A percentile compares a stretch with the other conserved stretches of the same genome.
Evolutionary conservation across 2,113 vertebrate genomes (phyloP).

Genomic region (Engraulis encrasicolus): DNA sequence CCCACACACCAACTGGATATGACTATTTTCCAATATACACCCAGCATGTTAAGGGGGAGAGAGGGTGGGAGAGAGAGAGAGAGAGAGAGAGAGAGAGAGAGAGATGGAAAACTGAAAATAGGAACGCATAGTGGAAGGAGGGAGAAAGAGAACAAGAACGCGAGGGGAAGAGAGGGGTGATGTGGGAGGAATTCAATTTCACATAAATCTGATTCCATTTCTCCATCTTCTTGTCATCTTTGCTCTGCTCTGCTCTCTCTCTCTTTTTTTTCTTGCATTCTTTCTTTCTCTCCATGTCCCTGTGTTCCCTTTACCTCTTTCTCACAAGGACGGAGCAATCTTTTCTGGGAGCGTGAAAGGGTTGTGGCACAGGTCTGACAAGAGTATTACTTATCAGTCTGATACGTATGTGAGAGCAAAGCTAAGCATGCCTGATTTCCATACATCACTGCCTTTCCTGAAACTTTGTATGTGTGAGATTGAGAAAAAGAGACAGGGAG

Average conservation of each 20-base stretch:
- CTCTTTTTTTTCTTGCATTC: no score
- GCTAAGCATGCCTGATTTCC: not conserved
- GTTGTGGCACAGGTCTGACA: not conserved
- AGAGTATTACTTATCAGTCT: not conserved
- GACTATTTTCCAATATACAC: not conserved
- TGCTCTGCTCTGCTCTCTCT: no score
- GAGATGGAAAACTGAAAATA: not conserved
- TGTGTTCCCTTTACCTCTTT: no score
- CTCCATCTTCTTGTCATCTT: not conserved
- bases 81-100: not conserved
- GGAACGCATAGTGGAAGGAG: not conserved
- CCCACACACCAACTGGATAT: not conserved
- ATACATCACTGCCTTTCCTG: not conserved
- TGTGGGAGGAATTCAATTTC: not conserved
- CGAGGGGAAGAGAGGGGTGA: no score
- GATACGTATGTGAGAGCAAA: not conserved
- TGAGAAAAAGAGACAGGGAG: not conserved
- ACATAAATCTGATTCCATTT: not conserved
- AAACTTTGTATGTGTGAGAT: conserved; percentile 22
- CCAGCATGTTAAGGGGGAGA: not conserved
- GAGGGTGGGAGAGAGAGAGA: not conserved
- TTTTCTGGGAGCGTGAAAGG: not conserved
- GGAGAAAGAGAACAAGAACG: not conserved
- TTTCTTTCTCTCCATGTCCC: no score
- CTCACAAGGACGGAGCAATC: not conserved